Evolutionary conservation across 92 coral and sea anemone species (phyloP), one percentile per base, ranked within the genome.

Genomic region (Bergia sp.): DNA sequence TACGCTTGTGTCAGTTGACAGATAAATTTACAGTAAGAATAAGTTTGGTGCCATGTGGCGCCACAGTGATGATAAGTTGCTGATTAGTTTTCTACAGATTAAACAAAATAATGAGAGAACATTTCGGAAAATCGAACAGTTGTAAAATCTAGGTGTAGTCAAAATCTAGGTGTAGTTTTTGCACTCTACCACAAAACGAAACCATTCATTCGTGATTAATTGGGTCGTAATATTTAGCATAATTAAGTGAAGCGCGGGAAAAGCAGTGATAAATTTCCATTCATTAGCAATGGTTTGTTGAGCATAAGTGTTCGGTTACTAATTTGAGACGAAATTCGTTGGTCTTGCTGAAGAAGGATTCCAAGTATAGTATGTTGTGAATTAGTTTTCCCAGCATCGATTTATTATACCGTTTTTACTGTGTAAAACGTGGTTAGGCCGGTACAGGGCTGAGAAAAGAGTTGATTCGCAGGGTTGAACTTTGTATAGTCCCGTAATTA

Each of bases 381-480:
- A 85, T 64, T 82, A 15, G 65, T 88, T 85, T 79, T 83, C 64
- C 21, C 93, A 86, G 80, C 92, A 88, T 87, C 86, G 91, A 77
- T 81, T 79, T 73, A 83, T 81, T 61, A 91, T 78, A 78, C 58
- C 91, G 82, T 90, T 95, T 95, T 95, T 95, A 95, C 98, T 91
- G 94, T 95, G 98, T 95, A 95, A 95, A 95, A 94, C 96, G 79
- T 85, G 92, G 98, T 94, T 89, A 89, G 90, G 95, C 95, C 98
- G 90, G 71, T 86, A 86, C 80, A 90, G 92, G 93, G 92, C 88
- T 89, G 65, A 88, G 89, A 82, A 79, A 89, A 71, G 72, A 40
- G 49, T 49, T 81, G 50, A 73, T 86, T 89, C 81, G 85, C 75
- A 80, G 64, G 90, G 79, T 85, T 13, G 87, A 88, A 82, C 41